Evolutionary conservation across 2,888 invertebrate species (phyloP), one percentile per base, ranked within the genome.

Genomic region (Thecocarcelia acutangulata): DNA sequence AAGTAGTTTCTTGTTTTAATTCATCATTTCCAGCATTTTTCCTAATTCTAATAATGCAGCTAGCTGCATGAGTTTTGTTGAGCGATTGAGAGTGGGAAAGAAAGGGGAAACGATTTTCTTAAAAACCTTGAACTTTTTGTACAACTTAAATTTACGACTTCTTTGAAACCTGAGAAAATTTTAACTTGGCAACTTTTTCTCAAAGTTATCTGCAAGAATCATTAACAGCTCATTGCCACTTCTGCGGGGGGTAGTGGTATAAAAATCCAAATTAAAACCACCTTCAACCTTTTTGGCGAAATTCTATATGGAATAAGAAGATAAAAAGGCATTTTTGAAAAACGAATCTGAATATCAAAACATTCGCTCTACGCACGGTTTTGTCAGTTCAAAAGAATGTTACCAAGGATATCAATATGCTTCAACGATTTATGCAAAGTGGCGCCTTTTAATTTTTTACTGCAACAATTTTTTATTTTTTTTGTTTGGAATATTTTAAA

Each of bases 201-300:
- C 33, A 3, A 33, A 9, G 8, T 3, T 33, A 33, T 33, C 9
- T 33, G 5, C 33, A 33, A 28, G 44, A 11, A 69, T 73, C 88
- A 89, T 88, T 88, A 89, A 87, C 88, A 88, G 88, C 88, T 87
- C 89, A 88, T 89, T 89, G 87, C 78, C 87, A 87, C 85, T 87
- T 85, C 88, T 84, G 86, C 86, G 86, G 88, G 89, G 88, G 89
- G 89, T 88, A n/a, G 6, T 3, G 33, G 13, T 17, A 28, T 44
- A 5, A 44, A 21, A 74, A 12, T 9, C 21, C 33, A 15, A 17
- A 13, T 3, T n/a, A 68, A 59, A 73, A 46, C 70, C 77, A 77
- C 80, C 77, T 78, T 72, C 70, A 75, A 68, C 72, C 61, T 80
- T 64, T 59, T 37, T 56, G 37, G 8, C 40, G 3, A 42, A 64